Conservation (phyloP, 2,113 vertebrate species). For the Chionomys nivalis region DNA sequence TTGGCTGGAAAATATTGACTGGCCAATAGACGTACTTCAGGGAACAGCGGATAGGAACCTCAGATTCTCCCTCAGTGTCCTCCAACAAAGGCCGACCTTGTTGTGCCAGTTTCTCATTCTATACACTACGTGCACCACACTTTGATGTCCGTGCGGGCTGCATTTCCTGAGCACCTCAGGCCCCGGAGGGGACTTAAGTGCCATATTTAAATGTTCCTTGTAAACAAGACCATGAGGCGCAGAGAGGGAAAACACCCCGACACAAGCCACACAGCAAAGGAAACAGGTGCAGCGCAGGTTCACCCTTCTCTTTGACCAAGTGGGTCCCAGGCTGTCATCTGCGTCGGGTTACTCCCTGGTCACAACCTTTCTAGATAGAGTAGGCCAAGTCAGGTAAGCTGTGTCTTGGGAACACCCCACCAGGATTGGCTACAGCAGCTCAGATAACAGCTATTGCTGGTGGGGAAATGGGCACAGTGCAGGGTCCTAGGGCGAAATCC, state of each 20-base stretch:
- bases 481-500: background rate
- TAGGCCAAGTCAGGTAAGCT: background rate
- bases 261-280: background rate
- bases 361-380: background rate
- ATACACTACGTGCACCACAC: background rate
- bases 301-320: background rate
- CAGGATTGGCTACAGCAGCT: background rate
- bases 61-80: background rate
- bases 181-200: background rate
- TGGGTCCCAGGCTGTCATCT: background rate
- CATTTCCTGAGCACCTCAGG: background rate
- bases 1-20: background rate
- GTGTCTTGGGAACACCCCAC: background rate
- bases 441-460: background rate
- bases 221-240: background rate
- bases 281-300: background rate
- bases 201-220: background rate
- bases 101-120: background rate
- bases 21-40: background rate
- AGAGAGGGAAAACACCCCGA: background rate
- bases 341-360: no score
- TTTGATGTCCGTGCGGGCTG: background rate
- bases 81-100: background rate
- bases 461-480: background rate
- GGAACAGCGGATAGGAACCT: background rate